Base-by-base conservation (phyloP, 2,113 vertebrate genomes). In the Rhineura floridana region DNA sequence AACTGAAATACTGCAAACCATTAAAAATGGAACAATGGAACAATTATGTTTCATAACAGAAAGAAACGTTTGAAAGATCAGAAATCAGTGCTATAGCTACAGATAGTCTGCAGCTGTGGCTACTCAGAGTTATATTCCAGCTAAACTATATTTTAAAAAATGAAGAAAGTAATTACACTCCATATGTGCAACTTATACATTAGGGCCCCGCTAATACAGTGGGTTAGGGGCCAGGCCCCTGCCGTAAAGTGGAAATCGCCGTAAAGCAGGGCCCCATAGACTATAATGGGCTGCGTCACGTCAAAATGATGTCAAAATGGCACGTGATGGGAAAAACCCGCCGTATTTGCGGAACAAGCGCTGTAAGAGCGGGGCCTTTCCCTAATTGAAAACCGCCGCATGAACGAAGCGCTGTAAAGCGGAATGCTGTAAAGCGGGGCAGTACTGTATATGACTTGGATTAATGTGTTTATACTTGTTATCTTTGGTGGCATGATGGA, bases 381-480 rank as follows among this genome's bases (percentile, higher is more conserved):
- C n/a, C n/a, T n/a, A n/a, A n/a, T n/a, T n/a, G n/a, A n/a, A n/a
- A n/a, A n/a, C n/a, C n/a, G n/a, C n/a, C n/a, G n/a, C n/a, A n/a
- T n/a, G n/a, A n/a, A n/a, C n/a, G n/a, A n/a, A n/a, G n/a, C n/a
- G n/a, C n/a, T n/a, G n/a, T n/a, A n/a, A n/a, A n/a, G n/a, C n/a
- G n/a, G n/a, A n/a, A n/a, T n/a, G n/a, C n/a, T n/a, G n/a, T n/a
- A n/a, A n/a, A n/a, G n/a, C n/a, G n/a, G n/a, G n/a, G n/a, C n/a
- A n/a, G n/a, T n/a, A 80, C 12, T 9, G 9, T 88, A 65, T 25
- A 94, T 91, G 85, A 94, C 91, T 90, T 92, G 90, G 92, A 95
- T 94, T 94, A 95, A 90, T 96, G 82, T 91, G 88, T 93, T 84
- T 93, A 96, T 95, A 78, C 95, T 96, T 95, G 96, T 46, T 95